Conservation (phyloP, 2,113 vertebrate species). For the Elgaria multicarinata region DNA sequence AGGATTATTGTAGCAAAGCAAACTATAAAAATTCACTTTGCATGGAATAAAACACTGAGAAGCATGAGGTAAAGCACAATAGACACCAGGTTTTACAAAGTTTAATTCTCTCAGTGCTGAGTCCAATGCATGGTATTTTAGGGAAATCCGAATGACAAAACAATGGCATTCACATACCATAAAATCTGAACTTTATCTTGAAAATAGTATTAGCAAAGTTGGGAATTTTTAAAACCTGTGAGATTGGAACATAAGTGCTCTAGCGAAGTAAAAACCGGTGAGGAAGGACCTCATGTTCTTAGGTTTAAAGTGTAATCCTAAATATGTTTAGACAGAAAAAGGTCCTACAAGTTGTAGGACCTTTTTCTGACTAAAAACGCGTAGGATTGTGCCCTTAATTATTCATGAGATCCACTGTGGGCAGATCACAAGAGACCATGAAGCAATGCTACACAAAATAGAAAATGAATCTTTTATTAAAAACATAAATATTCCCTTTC, state of each 20-base stretch:
- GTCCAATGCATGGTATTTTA: conserved; percentile 47
- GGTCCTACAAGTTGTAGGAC: no score
- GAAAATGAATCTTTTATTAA: conserved; percentile 59
- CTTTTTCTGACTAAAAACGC: no score
- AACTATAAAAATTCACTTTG: background rate
- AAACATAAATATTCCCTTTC: conserved; percentile 61
- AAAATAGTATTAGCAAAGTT: conserved; percentile 52
- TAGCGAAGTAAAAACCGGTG: background rate
- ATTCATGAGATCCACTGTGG: conserved; percentile 42
- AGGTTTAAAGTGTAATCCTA: no score
- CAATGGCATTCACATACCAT: conserved; percentile 33
- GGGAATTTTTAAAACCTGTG: background rate
- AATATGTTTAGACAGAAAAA: no score
- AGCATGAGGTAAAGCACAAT: background rate
- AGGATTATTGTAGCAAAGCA: background rate
- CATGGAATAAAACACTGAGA: background rate
- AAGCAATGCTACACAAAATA: conserved; percentile 52
- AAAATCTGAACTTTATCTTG: conserved; percentile 31
- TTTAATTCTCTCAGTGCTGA: background rate
- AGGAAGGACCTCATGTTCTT: conserved; percentile 11
- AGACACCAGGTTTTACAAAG: background rate
- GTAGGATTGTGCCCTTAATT: conserved; percentile 34
- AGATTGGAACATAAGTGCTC: conserved; percentile 39
- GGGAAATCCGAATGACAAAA: conserved; percentile 47
- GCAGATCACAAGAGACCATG: conserved; percentile 50